Evolutionary conservation across 2,888 invertebrate species (phyloP).

Genomic region (Andrena haemorrhoa): DNA sequence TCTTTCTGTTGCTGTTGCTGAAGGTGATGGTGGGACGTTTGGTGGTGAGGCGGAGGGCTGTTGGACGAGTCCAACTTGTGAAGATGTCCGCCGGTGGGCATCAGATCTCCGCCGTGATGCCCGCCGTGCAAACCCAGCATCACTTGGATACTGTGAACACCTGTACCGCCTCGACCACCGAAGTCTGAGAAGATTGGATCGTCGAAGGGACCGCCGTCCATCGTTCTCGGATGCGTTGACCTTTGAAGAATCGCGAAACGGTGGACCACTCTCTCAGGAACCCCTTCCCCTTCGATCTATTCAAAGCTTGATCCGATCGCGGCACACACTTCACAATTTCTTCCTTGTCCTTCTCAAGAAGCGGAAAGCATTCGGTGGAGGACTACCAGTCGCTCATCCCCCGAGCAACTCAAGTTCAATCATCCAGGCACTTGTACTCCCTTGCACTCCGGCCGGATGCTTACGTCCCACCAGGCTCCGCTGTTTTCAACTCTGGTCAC

Average conservation of each 20-base stretch:
- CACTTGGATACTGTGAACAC: constrained; percentile 89
- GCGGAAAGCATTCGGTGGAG: too few relatives aligned
- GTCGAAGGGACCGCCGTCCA: constrained; percentile 91
- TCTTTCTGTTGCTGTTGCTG: constrained; percentile 85
- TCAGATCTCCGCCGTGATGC: constrained; percentile 81
- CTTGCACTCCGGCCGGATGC: too few relatives aligned
- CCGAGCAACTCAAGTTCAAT: too few relatives aligned
- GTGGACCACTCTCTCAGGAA: neutral
- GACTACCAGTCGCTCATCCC: too few relatives aligned
- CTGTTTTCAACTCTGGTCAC: neutral
- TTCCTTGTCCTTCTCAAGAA: too few relatives aligned
- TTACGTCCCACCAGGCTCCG: neutral
- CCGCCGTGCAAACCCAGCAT: constrained; percentile 88
- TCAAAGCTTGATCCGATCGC: too few relatives aligned
- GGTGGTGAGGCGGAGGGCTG: constrained; percentile 84
- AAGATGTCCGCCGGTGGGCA: constrained; percentile 81
- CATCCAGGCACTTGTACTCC: too few relatives aligned
- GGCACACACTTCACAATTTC: too few relatives aligned
- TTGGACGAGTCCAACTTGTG: constrained; percentile 85
- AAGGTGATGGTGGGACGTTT: constrained; percentile 81
- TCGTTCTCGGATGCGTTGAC: constrained; percentile 79
- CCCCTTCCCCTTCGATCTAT: too few relatives aligned
- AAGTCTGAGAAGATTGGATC: constrained; percentile 93
- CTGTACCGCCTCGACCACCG: constrained; percentile 86
- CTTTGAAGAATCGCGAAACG: neutral